Base-by-base conservation (phyloP, 2,888 invertebrate species). In the Dichetophora obliterata region DNA sequence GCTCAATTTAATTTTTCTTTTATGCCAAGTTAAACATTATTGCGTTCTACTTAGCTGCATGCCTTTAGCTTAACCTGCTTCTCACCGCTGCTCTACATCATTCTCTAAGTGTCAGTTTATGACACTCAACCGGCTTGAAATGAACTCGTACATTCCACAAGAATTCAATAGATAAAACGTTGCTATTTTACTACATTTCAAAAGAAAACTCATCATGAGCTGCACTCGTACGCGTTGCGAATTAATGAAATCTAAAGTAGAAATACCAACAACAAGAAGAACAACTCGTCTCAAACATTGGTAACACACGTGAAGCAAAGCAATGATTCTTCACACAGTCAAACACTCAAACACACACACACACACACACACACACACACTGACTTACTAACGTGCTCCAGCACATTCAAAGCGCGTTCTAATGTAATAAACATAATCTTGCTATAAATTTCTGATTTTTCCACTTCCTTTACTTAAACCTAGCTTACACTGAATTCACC, bases 381-480 rank as follows among this genome's bases (percentile, higher is more conserved):
- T 9, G 9, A 59, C 59, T 43, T 43, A 19, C 22, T 19, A 4
- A 66, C 14, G 22, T 22, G 37, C 14, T 31, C n/a, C 37, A 31
- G 11, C 37, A 43, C n/a, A 66, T 37, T 37, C 19, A 37, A 6
- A 43, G 16, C 43, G 37, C 66, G 31, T 69, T 69, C 52, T 11
- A 57, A 31, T 70, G 70, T 34, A 70, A 70, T 54, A 66, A 66
- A 66, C 66, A 66, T 66, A 66, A 66, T 66, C 37, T 66, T 43
- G 66, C 37, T 34, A 66, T 66, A 66, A 66, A 66, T 66, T 66
- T 34, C 19, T 37, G 66, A 66, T 66, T 66, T 65, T 37, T 34
- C 66, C 19, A 4, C 59, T 59, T 14, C 27, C 16, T 27, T 22
- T 14, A 14, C n/a, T 59, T 24, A 27, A n/a, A 27, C 24, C 27